Percentiles rank a stretch among this genome's conserved stretches.
Conservation (phyloP, 2,113 vertebrate genomes). For the Hippocampus mohnikei region DNA sequence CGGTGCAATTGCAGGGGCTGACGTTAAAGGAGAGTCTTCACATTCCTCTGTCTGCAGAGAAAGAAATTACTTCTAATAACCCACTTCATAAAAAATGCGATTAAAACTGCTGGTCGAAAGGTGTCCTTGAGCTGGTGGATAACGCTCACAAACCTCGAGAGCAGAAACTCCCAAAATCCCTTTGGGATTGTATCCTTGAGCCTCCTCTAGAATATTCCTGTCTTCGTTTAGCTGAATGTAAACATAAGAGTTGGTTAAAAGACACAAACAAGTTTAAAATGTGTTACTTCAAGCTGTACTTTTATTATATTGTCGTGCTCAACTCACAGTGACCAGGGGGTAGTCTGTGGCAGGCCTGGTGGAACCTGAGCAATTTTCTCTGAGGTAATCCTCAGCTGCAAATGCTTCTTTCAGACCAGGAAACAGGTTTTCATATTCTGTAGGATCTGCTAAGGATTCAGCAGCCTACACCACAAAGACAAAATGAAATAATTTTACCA, state of each 20-base stretch:
- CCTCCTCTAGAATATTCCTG: constrained; percentile 91
- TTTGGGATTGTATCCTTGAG: constrained; percentile 81
- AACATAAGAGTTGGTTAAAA: constrained; percentile 1
- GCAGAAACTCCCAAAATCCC: constrained; percentile 38
- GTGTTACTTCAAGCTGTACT: background rate
- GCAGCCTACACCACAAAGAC: constrained; percentile 74
- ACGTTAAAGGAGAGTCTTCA: constrained; percentile 34
- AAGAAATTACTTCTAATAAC: background rate
- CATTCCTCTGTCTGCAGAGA: constrained; percentile 31
- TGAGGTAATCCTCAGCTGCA: constrained; percentile 85
- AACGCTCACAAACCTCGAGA: constrained; percentile 62
- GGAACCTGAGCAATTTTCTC: constrained; percentile 74
- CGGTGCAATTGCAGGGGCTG: constrained; percentile 26
- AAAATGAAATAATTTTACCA: background rate
- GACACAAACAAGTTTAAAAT: background rate
- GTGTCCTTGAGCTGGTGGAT: background rate
- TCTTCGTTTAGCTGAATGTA: constrained; percentile 89
- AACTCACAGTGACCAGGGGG: constrained; percentile 86
- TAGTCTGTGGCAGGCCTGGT: constrained; percentile 85
- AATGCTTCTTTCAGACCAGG: constrained; percentile 94
- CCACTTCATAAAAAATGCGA: background rate
- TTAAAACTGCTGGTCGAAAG: background rate
- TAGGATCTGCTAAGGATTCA: constrained; percentile 94
- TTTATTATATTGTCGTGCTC: background rate
- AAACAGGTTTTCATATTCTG: constrained; percentile 97